Percentiles rank a stretch among this genome's conserved stretches.
Conservation (phyloP, 2,113 vertebrate species). For the Cygnus buccinator region DNA sequence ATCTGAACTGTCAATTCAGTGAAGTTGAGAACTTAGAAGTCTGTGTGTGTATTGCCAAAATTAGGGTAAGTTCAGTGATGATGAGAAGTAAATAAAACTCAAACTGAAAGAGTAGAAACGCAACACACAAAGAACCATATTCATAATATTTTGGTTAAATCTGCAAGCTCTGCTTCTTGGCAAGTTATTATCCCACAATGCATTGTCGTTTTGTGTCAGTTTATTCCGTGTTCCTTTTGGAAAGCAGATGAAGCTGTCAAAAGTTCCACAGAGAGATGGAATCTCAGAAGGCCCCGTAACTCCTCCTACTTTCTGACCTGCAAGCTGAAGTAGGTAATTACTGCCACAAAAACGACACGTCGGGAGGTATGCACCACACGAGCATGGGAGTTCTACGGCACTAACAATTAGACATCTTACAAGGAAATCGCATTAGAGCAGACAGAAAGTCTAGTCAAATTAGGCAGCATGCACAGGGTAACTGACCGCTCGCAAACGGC, state of each 20-base stretch:
- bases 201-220: background rate
- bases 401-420: background rate
- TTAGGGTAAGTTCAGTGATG: background rate
- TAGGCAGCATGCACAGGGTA: background rate
- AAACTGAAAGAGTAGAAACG: background rate
- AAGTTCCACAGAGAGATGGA: background rate
- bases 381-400: background rate
- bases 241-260: background rate
- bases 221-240: background rate
- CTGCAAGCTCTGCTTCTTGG: background rate
- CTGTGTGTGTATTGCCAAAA: background rate
- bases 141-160: background rate
- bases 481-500: background rate
- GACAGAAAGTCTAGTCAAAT: background rate
- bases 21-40: accelerated
- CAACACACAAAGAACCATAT: accelerated
- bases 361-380: background rate
- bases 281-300: background rate
- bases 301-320: background rate
- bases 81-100: accelerated
- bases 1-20: background rate
- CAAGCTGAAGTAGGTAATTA: background rate
- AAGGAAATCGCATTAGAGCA: background rate
- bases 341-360: background rate
- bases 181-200: background rate